Conservation (phyloP, 2,113 vertebrate species). For the Phyllostomus discolor region DNA sequence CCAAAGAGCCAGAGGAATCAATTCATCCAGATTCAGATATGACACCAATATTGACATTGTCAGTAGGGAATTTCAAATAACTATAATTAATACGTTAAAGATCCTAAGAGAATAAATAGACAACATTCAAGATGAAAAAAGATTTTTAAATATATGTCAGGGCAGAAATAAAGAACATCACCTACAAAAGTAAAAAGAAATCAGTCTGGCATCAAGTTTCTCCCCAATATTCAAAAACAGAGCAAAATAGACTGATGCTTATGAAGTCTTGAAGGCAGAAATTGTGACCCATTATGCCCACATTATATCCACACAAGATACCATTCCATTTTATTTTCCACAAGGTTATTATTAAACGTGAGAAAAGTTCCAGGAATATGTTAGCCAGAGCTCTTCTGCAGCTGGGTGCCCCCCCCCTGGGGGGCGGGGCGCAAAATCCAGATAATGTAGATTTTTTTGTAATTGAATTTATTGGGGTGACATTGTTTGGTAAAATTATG, state of each 20-base stretch:
- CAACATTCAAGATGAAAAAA: neutral
- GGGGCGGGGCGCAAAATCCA: neutral
- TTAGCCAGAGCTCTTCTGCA: neutral
- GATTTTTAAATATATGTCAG: neutral
- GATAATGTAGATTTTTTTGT: neutral
- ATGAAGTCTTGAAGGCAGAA: neutral
- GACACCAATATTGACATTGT: neutral
- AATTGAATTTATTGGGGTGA: neutral
- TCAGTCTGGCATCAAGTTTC: neutral
- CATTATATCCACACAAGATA: neutral
- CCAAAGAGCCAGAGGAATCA: neutral
- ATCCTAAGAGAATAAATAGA: neutral
- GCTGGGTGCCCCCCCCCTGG: too few species aligned
- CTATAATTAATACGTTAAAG: neutral
- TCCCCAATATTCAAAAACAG: neutral
- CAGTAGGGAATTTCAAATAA: neutral
- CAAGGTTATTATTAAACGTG: neutral
- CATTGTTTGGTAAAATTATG: neutral
- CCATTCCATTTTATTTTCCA: neutral
- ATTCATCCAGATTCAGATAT: neutral
- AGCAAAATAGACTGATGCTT: neutral
- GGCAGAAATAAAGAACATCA: neutral
- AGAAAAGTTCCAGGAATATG: neutral
- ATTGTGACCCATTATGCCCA: neutral
- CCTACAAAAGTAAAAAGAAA: neutral